Percentiles rank a stretch among this genome's conserved stretches.
phyloP scores from a whole-genome alignment of 2,888 invertebrate species.

The Hipparchia semele region DNA sequence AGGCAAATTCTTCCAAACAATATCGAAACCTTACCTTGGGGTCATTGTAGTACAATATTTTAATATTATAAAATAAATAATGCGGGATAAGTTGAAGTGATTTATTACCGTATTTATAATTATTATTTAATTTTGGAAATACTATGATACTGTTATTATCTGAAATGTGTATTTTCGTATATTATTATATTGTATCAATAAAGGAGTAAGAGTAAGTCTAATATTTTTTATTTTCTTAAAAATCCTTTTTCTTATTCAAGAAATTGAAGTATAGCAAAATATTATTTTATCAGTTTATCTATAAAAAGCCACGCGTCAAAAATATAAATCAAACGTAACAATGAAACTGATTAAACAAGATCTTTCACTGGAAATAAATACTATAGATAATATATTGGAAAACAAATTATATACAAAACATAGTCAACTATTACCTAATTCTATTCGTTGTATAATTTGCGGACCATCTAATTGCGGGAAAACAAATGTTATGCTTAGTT shows the following conservation, averaged over 20 bases:
- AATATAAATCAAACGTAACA: no score
- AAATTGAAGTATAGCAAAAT: not conserved
- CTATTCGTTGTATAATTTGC: no score
- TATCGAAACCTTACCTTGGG: constrained; percentile 14
- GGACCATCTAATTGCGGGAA: no score
- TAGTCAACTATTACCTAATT: no score
- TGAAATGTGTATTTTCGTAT: not conserved
- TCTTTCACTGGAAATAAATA: no score
- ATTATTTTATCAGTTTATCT: not conserved
- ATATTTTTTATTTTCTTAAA: not conserved
- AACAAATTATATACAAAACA: no score
- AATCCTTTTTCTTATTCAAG: not conserved
- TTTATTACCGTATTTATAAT: not conserved
- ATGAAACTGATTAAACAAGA: no score
- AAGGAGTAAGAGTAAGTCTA: not conserved
- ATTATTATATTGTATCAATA: not conserved
- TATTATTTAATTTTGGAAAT: not conserved
- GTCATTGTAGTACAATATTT: constrained; percentile 17
- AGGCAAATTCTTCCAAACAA: constrained; percentile 13
- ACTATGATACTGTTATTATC: not conserved
- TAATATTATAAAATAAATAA: not conserved
- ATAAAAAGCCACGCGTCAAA: no score
- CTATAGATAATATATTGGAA: no score
- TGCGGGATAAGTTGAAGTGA: not conserved
- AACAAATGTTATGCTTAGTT: no score